phyloP scores from a whole-genome alignment of 2,113 vertebrate genomes.

The Setophaga kirtlandii region DNA sequence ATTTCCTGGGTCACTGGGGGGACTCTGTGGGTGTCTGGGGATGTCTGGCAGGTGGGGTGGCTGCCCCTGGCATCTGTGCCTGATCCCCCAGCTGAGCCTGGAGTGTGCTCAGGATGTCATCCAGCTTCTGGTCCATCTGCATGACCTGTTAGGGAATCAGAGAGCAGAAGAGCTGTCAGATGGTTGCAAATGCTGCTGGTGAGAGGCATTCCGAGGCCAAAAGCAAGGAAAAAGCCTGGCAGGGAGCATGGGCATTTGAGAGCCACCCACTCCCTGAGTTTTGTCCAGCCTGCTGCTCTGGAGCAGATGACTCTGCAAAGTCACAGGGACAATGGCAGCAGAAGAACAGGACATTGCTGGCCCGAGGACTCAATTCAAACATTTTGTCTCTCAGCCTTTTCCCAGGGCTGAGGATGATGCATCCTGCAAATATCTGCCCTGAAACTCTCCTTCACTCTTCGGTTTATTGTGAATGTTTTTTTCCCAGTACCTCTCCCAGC shows the following conservation, averaged over 20 bases:
- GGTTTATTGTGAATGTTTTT: background rate
- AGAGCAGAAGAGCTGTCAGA: background rate
- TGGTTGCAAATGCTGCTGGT: background rate
- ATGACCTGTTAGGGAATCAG: conserved; percentile 52
- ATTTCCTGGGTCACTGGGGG: background rate
- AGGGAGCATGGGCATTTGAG: background rate
- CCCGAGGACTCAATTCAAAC: background rate
- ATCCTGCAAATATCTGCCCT: conserved; percentile 32
- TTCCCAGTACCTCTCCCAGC: conserved; percentile 26
- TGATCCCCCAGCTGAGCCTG: conserved; percentile 26
- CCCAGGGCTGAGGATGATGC: conserved; percentile 3
- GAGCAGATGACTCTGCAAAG: background rate
- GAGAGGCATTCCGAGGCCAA: background rate
- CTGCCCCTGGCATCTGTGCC: background rate
- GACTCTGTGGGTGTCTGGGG: background rate
- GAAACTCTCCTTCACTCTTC: background rate
- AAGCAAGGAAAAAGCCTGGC: background rate
- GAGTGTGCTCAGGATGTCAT: conserved; percentile 55
- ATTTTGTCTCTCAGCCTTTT: background rate
- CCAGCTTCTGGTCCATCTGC: conserved; percentile 73
- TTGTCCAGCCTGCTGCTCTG: background rate
- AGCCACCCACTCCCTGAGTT: background rate
- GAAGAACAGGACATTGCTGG: background rate
- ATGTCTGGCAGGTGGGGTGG: background rate
- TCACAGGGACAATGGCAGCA: background rate